phyloP scores from a whole-genome alignment of 2,888 invertebrate genomes.

The Poecilus cupreus region DNA sequence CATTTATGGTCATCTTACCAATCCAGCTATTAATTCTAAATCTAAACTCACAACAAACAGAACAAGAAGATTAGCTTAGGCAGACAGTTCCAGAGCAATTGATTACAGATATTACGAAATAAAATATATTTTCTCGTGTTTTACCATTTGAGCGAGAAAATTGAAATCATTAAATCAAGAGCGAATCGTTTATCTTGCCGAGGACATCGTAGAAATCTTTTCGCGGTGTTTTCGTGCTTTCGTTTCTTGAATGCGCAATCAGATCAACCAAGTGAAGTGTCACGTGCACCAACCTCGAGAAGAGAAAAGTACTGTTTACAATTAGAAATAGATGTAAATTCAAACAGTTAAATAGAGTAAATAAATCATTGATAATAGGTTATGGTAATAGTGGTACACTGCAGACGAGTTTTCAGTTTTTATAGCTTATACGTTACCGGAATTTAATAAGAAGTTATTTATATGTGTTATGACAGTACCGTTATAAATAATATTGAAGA shows the following conservation, averaged over 20 bases:
- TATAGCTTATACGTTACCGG: too few species aligned
- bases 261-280: slow-evolving; percentile 13
- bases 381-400: too few species aligned
- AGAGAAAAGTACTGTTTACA: neutral
- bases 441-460: too few species aligned
- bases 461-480: too few species aligned
- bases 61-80: neutral
- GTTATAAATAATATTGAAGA: too few species aligned
- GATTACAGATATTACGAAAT: neutral
- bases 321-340: slow-evolving; percentile 1
- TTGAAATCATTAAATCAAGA: slow-evolving; percentile 35
- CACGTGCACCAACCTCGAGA: neutral
- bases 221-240: neutral
- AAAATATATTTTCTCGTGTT: slow-evolving; percentile 29
- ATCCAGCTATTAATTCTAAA: too few species aligned
- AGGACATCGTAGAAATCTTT: slow-evolving; percentile 3
- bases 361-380: neutral
- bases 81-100: neutral
- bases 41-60: too few species aligned
- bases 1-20: too few species aligned
- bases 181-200: slow-evolving; percentile 1
- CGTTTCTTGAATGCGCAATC: neutral
- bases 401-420: too few species aligned
- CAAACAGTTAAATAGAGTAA: slow-evolving; percentile 16
- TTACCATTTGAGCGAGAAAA: slow-evolving; percentile 19